Percentiles rank a stretch among this genome's conserved stretches.
Conservation (phyloP, 2,888 invertebrate species). For the Eilema griseolum region DNA sequence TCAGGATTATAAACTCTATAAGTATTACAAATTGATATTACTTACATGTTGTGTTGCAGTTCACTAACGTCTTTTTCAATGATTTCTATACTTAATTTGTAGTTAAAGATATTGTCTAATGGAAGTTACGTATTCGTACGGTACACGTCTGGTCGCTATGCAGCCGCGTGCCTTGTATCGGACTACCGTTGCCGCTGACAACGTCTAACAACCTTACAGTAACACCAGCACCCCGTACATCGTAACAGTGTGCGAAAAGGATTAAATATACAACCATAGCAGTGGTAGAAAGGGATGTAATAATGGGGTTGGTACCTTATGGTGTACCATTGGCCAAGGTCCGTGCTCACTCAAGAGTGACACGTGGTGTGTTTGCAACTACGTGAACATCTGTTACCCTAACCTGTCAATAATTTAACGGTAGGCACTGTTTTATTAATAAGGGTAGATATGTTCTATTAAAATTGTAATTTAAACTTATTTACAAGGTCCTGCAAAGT, state of each 20-base stretch:
- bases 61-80: constrained; percentile 23
- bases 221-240: constrained; percentile 71
- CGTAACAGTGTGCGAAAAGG: constrained; percentile 67
- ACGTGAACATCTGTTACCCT: constrained; percentile 75
- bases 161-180: constrained; percentile 74
- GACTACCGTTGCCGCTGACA: constrained; percentile 81
- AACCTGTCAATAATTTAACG: constrained; percentile 41
- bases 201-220: constrained; percentile 81
- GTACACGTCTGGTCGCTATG: constrained; percentile 69
- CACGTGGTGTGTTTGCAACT: constrained; percentile 71
- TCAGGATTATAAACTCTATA: not conserved
- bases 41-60: constrained; percentile 37
- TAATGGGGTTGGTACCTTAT: constrained; percentile 72
- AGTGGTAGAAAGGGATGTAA: constrained; percentile 64
- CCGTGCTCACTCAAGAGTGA: constrained; percentile 82
- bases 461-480: not conserved
- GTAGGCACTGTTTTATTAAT: constrained; percentile 14
- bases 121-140: constrained; percentile 60
- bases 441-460: not conserved
- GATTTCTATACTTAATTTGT: constrained; percentile 40
- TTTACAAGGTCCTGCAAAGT: no score
- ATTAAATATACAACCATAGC: constrained; percentile 54
- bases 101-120: constrained; percentile 65
- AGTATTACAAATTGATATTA: constrained; percentile 15
- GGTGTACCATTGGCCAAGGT: constrained; percentile 68